These are phyloP conservation scores for Porphyrio hochstetteri DNA, from an alignment of 2,113 vertebrate genomes.

Conservation along the genomic window DNA sequence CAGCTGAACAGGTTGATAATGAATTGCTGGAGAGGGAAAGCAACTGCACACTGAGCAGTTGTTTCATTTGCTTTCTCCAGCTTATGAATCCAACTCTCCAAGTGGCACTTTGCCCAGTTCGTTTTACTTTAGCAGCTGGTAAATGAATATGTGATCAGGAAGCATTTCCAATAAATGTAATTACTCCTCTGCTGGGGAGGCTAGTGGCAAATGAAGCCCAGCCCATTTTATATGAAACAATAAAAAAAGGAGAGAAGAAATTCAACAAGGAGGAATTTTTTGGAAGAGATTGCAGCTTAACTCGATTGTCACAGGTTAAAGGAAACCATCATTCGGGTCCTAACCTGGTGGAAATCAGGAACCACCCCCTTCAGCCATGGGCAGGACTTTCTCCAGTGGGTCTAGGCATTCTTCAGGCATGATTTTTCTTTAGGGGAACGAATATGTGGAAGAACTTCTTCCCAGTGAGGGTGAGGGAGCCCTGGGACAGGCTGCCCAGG, in stretches of 20 bases:
- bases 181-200: conserved; percentile 12
- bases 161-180: conserved; percentile 53
- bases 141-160: conserved; percentile 57
- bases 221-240: neutral
- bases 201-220: neutral
- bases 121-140: conserved; percentile 62
- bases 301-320: neutral
- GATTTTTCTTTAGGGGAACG: neutral
- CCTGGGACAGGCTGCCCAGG: no score
- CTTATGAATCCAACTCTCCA: neutral
- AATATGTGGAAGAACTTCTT: neutral
- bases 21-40: conserved; percentile 22
- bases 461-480: no score
- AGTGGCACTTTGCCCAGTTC: conserved; percentile 59
- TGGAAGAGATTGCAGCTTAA: neutral
- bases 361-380: neutral
- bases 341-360: neutral
- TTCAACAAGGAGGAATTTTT: neutral
- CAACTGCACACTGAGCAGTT: conserved; percentile 4
- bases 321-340: neutral
- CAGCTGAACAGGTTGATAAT: conserved; percentile 33
- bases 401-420: accelerated
- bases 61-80: conserved; percentile 29
- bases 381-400: neutral
- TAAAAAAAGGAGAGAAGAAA: neutral